Evolutionary conservation across 2,113 vertebrate species (phyloP).

Genomic region (Falcunculus frontatus): DNA sequence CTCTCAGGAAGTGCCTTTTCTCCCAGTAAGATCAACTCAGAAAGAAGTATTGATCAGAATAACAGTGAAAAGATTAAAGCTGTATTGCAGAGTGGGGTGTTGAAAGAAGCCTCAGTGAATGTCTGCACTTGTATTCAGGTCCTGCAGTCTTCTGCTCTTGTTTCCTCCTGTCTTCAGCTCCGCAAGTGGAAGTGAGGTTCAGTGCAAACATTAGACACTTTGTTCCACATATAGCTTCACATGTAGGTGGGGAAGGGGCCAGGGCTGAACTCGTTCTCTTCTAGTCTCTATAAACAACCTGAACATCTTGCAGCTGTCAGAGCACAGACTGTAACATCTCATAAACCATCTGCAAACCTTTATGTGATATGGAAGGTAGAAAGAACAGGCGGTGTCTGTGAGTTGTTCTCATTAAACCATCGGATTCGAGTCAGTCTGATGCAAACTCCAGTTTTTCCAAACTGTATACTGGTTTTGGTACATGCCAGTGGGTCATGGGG

Average conservation of each 20-base stretch:
- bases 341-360: not conserved
- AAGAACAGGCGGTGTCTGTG: not conserved
- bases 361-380: not conserved
- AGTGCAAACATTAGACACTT: not conserved
- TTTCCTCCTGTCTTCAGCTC: not conserved
- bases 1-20: not conserved
- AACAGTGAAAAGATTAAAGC: not conserved
- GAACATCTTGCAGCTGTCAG: not conserved
- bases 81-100: rapidly evolving
- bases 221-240: not conserved
- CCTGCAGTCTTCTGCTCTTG: not conserved
- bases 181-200: not conserved
- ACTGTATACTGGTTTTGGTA: not conserved
- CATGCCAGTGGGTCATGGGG: not conserved
- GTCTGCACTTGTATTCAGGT: not conserved
- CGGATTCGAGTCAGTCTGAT: not conserved
- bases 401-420: not conserved
- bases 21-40: not conserved
- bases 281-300: not conserved
- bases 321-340: not conserved
- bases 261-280: not conserved
- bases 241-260: not conserved
- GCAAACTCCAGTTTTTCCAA: not conserved
- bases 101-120: not conserved
- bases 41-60: not conserved